A percentile compares a stretch with the other conserved stretches of the same genome.
Evolutionary conservation across 1,140 invertebrate species (phyloP).

Genomic region (Bursaphelenchus mucronatus): DNA sequence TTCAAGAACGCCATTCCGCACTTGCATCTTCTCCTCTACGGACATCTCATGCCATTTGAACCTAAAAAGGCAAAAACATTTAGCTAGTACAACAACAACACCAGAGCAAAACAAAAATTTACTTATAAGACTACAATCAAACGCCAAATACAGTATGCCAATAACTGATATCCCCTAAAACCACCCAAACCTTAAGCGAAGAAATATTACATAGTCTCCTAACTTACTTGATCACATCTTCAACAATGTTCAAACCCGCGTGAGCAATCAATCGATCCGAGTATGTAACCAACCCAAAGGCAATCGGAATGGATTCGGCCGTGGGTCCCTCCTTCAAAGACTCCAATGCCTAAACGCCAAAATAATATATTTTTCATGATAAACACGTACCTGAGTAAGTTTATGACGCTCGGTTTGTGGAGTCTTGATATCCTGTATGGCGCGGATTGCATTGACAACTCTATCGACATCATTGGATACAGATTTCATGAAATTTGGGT

Average conservation of each 20-base stretch:
- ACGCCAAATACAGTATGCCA: no score
- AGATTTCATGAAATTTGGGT: conserved; percentile 15
- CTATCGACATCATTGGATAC: conserved; percentile 24
- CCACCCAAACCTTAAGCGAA: conserved; percentile 5
- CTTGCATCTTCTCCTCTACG: conserved; percentile 19
- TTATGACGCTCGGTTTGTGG: conserved; percentile 27
- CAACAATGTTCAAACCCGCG: conserved; percentile 50
- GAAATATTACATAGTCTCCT: neutral
- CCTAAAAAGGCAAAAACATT: conserved; percentile 33
- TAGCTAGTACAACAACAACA: conserved; percentile 22
- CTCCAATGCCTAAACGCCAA: conserved; percentile 34
- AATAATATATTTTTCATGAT: neutral
- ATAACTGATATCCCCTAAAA: no score
- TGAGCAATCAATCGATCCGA: conserved; percentile 25
- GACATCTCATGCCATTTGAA: conserved; percentile 45
- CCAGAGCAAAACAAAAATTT: neutral
- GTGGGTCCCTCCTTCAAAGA: conserved; percentile 31
- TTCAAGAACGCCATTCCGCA: conserved; percentile 35
- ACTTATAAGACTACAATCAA: no score
- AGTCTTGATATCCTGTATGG: conserved; percentile 39
- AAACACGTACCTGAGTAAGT: conserved; percentile 35
- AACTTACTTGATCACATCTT: conserved; percentile 44
- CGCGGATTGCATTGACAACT: conserved; percentile 33
- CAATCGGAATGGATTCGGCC: conserved; percentile 30
- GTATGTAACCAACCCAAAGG: conserved; percentile 29